Evolutionary conservation across 2,888 invertebrate species (phyloP).

Genomic region (Seira musarum): DNA sequence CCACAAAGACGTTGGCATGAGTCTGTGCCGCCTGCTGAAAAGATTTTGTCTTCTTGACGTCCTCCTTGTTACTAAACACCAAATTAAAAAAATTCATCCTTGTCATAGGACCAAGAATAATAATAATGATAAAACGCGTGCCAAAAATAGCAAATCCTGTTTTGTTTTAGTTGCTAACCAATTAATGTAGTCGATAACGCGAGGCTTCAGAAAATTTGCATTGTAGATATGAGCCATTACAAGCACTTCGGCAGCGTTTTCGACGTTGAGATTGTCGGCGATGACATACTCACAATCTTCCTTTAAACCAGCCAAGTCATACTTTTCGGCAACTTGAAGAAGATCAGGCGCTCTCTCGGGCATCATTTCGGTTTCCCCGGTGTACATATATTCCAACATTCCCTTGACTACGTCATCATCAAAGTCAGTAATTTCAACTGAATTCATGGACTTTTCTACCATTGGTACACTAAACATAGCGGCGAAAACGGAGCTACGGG

Average conservation of each 20-base stretch:
- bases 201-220: constrained; percentile 60
- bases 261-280: constrained; percentile 62
- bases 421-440: constrained; percentile 66
- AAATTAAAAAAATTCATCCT: constrained; percentile 10
- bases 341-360: constrained; percentile 64
- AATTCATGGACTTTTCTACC: constrained; percentile 60
- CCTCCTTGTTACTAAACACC: constrained; percentile 66
- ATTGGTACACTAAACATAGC: constrained; percentile 66
- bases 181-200: constrained; percentile 65
- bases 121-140: background rate
- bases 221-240: constrained; percentile 66
- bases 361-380: constrained; percentile 62
- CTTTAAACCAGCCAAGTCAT: constrained; percentile 64
- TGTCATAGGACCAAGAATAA: too few species aligned
- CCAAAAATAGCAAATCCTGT: background rate
- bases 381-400: constrained; percentile 66
- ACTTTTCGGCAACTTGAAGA: constrained; percentile 68
- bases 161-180: constrained; percentile 23
- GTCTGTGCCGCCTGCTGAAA: constrained; percentile 64
- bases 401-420: constrained; percentile 66
- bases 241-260: constrained; percentile 66
- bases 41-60: constrained; percentile 64
- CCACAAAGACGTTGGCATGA: constrained; percentile 68
- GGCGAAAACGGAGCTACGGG: constrained; percentile 66
- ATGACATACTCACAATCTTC: constrained; percentile 67